A percentile compares a stretch with the other conserved stretches of the same genome.
Evolutionary conservation across 2,113 vertebrate species (phyloP).

Genomic region (Riparia riparia): DNA sequence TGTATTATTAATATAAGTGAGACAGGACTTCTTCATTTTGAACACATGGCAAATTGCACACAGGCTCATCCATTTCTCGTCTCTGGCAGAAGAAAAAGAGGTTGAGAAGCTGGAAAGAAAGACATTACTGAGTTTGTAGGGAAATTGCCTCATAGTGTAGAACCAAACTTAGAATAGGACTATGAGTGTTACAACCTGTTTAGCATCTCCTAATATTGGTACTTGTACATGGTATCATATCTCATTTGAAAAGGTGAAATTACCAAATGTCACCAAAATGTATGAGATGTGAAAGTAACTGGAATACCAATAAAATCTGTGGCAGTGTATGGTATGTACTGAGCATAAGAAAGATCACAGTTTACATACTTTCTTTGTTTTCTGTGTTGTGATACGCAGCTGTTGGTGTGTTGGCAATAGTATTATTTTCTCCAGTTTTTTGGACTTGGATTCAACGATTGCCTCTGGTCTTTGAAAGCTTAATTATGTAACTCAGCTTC

Average conservation of each 20-base stretch:
- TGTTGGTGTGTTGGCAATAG: background rate
- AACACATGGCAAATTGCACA: background rate
- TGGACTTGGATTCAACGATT: background rate
- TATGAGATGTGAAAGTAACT: background rate
- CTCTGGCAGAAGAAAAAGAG: background rate
- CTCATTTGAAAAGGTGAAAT: background rate
- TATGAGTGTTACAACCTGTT: background rate
- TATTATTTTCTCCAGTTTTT: background rate
- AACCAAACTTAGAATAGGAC: background rate
- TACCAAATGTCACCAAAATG: background rate
- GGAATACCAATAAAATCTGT: background rate
- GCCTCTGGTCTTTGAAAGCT: background rate
- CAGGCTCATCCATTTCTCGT: background rate
- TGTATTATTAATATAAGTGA: background rate
- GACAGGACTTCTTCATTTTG: background rate
- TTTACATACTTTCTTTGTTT: background rate
- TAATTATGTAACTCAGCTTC: background rate
- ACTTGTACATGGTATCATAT: fast-evolving
- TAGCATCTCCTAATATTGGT: background rate
- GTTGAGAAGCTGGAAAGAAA: background rate
- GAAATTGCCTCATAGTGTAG: background rate
- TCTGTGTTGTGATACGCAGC: fast-evolving
- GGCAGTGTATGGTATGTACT: fast-evolving
- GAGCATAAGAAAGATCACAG: background rate
- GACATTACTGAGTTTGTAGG: background rate